Evolutionary conservation across 1,140 invertebrate genomes (phyloP), one percentile per base, ranked within the genome.

Genomic region (Theocolax elegans): DNA sequence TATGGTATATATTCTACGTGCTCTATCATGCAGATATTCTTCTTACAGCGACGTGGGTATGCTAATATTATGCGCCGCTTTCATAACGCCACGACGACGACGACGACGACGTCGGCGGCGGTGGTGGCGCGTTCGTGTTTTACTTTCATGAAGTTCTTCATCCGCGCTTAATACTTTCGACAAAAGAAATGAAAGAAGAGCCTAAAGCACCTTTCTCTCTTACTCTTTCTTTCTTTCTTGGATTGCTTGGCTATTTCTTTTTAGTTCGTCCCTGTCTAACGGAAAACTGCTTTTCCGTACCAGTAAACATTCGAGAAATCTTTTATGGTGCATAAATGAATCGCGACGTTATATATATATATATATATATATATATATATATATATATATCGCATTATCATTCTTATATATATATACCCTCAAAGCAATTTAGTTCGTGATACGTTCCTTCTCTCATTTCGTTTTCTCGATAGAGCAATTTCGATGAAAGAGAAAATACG

Each of bases 11-110:
- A 72, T 78, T 81, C 72, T 74, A 76, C 73, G 76, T 75, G 73
- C 74, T 77, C 73, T 75, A 76, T 80, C 79, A 76, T 76, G 73
- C 73, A 76, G 75, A 80, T 81, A 79, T 70, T 76, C 75, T 74
- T 72, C 65, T 68, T 74, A 40, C 59, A 71, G 60, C 59, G 71
- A 54, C 54, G 70, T 63, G 72, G 72, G 40, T 80, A 82, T 80
- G 78, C 77, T 80, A 80, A 81, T 81, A 76, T 79, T 77, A 79
- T 78, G 72, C 75, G 68, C 69, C 51, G 67, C 66, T 78, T 80
- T 80, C 74, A 75, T 79, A 77, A 75, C 75, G 76, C 62, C 63
- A 64, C 49, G 58, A 72, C 69, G 72, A 3, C 48, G 67, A 42
- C 59, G 23, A 27, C 35, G 25, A 25, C 40, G 27, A 25, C n/a